Conservation (phyloP, 2,888 invertebrate genomes). For the Capitulum mitella region DNA sequence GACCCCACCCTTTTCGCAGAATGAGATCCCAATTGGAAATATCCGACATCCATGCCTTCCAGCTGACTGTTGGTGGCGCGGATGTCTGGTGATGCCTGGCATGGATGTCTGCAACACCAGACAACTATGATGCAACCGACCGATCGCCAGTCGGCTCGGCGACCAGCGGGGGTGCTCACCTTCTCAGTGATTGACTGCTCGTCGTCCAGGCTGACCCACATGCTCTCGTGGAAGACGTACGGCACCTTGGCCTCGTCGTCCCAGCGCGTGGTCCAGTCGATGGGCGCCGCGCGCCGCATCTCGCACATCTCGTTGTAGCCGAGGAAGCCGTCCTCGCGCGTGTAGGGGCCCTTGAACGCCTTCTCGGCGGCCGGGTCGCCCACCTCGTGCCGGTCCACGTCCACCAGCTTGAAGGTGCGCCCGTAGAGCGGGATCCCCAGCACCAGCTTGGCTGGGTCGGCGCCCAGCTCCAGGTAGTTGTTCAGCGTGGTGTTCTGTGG, state of each 20-base stretch:
- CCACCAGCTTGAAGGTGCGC: slow-evolving; percentile 56
- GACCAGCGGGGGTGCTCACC: too few species aligned
- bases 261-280: slow-evolving; percentile 62
- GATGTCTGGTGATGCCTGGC: too few species aligned
- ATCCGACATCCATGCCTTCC: too few species aligned
- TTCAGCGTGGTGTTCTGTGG: neutral
- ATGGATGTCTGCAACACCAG: too few species aligned
- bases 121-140: too few species aligned
- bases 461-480: slow-evolving; percentile 62
- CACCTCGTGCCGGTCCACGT: slow-evolving; percentile 46
- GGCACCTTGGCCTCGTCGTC: slow-evolving; percentile 58
- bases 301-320: slow-evolving; percentile 72
- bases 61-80: too few species aligned
- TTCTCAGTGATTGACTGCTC: slow-evolving; percentile 32
- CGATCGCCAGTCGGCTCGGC: too few species aligned
- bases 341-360: slow-evolving; percentile 70
- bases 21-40: too few species aligned
- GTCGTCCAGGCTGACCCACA: slow-evolving; percentile 47
- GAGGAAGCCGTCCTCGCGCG: slow-evolving; percentile 70
- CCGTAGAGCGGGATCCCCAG: slow-evolving; percentile 79
- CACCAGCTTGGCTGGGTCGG: slow-evolving; percentile 66
- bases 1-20: too few species aligned
- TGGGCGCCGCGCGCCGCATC: slow-evolving; percentile 38
- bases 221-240: slow-evolving; percentile 54
- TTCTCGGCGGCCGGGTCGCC: slow-evolving; percentile 51